These are phyloP conservation scores for Orius insidiosus DNA, from an alignment of 1,140 invertebrate genomes.

Conservation along the genomic window DNA sequence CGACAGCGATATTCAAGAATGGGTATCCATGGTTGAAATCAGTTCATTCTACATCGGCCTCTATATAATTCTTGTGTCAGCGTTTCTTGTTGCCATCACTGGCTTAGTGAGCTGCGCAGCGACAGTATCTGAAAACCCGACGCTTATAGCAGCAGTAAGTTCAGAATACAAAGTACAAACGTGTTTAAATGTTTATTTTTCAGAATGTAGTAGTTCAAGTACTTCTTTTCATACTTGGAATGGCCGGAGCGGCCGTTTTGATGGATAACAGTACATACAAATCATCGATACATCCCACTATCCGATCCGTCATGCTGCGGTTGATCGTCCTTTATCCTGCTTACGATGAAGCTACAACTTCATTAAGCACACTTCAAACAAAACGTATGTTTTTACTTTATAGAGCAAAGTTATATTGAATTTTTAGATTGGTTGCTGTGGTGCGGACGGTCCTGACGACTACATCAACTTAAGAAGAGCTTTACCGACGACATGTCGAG, in stretches of 20 bases:
- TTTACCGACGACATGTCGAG: constrained; percentile 60
- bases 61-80: constrained; percentile 54
- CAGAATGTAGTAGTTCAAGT: constrained; percentile 53
- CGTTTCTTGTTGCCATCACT: constrained; percentile 50
- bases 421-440: constrained; percentile 64
- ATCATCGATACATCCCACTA: constrained; percentile 55
- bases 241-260: constrained; percentile 57
- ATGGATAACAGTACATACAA: constrained; percentile 60
- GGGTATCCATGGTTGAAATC: constrained; percentile 54
- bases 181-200: too few species aligned
- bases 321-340: constrained; percentile 56
- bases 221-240: constrained; percentile 46
- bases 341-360: constrained; percentile 37
- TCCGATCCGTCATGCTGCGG: constrained; percentile 45
- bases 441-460: constrained; percentile 62
- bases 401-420: not conserved
- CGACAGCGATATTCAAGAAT: constrained; percentile 61
- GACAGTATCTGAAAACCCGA: constrained; percentile 45
- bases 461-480: constrained; percentile 56
- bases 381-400: constrained; percentile 42
- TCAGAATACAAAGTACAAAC: too few species aligned
- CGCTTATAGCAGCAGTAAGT: constrained; percentile 43
- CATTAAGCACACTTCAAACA: constrained; percentile 66
- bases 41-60: constrained; percentile 61
- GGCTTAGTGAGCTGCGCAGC: constrained; percentile 54